phyloP scores from a whole-genome alignment of 2,797 vertebrate genomes.

The Fringilla coelebs region DNA sequence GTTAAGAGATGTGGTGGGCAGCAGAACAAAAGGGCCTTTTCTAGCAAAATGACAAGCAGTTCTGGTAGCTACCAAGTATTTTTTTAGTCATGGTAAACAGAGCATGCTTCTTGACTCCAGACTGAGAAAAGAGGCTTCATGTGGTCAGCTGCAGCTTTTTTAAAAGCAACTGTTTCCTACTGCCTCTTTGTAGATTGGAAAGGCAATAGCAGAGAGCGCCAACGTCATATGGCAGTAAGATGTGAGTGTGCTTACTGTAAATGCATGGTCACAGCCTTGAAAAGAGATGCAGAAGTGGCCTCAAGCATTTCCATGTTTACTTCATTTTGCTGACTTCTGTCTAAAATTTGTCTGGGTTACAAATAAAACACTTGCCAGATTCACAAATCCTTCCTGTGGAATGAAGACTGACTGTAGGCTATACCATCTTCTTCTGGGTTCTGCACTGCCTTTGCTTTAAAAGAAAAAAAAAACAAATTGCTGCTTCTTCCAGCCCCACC shows the following conservation, averaged over 20 bases:
- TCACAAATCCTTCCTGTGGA: background rate
- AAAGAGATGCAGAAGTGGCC: background rate
- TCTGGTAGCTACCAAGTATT: background rate
- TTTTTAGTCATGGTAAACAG: background rate
- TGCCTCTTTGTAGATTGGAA: background rate
- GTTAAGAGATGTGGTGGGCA: background rate
- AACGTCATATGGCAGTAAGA: background rate
- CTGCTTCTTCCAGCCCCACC: background rate
- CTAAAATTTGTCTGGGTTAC: background rate
- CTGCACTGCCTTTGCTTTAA: background rate
- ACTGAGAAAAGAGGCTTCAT: background rate
- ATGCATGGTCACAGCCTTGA: background rate
- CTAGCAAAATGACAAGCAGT: background rate
- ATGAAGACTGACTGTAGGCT: background rate
- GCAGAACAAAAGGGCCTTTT: background rate
- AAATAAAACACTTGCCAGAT: background rate
- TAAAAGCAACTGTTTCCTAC: background rate
- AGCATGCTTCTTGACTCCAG: background rate
- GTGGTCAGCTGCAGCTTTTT: background rate
- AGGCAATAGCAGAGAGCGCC: background rate
- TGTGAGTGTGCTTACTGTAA: background rate
- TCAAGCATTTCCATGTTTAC: background rate
- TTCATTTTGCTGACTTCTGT: background rate
- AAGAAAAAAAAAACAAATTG: background rate
- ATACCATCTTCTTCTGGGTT: background rate